Conservation (phyloP, 1,140 invertebrate species). For the Neodiprion virginianus region DNA sequence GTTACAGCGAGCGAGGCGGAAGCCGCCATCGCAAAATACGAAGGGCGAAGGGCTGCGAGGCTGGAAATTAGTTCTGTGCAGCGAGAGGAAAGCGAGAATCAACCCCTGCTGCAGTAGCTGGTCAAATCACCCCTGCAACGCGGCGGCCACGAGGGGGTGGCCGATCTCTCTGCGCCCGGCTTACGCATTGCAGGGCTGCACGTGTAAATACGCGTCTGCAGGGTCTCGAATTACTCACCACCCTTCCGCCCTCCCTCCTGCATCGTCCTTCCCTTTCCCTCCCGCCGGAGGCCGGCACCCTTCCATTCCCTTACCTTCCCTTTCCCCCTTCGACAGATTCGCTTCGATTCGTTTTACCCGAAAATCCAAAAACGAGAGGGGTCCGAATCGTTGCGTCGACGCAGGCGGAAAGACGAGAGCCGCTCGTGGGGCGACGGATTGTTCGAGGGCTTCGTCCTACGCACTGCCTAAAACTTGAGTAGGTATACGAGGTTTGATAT, state of each 20-base stretch:
- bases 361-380: slow-evolving; percentile 42
- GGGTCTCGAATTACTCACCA: slow-evolving; percentile 42
- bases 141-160: slow-evolving; percentile 27
- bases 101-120: slow-evolving; percentile 20
- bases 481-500: too few relatives aligned
- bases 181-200: slow-evolving; percentile 26
- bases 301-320: not conserved
- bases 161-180: slow-evolving; percentile 22
- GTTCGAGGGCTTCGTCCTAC: not conserved
- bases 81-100: not conserved
- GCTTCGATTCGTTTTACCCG: slow-evolving; percentile 35
- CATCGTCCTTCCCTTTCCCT: too few relatives aligned
- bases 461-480: not conserved
- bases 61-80: not conserved
- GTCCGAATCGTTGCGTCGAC: slow-evolving; percentile 26
- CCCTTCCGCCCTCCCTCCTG: slow-evolving; percentile 32
- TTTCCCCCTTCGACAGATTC: not conserved
- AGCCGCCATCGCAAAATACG: not conserved
- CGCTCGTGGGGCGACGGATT: slow-evolving; percentile 20
- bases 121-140: slow-evolving; percentile 38
- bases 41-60: not conserved
- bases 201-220: slow-evolving; percentile 21
- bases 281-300: not conserved
- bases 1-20: not conserved
- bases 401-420: slow-evolving; percentile 27